Evolutionary conservation across 2,113 vertebrate genomes (phyloP), one percentile per base, ranked within the genome.

Genomic region (Alectura lathami): DNA sequence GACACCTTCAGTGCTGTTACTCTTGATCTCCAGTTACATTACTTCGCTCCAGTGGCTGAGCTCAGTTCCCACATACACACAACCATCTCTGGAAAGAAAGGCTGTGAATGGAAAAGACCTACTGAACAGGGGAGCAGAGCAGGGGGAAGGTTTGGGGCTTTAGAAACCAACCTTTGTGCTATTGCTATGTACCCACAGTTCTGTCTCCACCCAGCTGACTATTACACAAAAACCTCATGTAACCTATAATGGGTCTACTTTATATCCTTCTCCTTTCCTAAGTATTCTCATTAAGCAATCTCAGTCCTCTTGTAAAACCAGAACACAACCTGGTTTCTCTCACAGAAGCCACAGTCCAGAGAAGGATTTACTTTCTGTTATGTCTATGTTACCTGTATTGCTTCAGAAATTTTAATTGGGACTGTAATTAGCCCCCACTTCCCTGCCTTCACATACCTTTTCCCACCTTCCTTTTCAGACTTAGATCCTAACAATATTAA

Each of bases 401-500:
- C 63, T 86, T 77, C 32, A 95, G 78, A 89, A 96, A 79, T 34
- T 79, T 88, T 90, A 96, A 88, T 82, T 93, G 38, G 62, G 40
- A 22, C 68, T 86, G 29, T 74, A 88, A 94, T 93, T 92, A 96
- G 26, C 38, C 69, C 12, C 15, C 81, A 40, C 45, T 43, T 78
- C 38, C 45, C n/a, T 77, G 59, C 4, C 50, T 93, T 78, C 51
- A 50, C 32, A 29, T n/a, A 36, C 57, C 11, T 92, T 92, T 93
- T 54, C 43, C 38, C 76, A 86, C 68, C 45, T 93, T 88, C 69
- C 47, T 93, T 88, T 93, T 40, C 77, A n/a, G 67, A 69, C 32
- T 67, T 3, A 85, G 69, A 85, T 80, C 69, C 77, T 82, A 94
- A 96, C 76, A 96, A 96, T 95, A 92, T 72, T 82, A 94, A 96